These are phyloP conservation scores for Epinephelus moara DNA, from an alignment of 2,113 vertebrate genomes.

Conservation along the genomic window DNA sequence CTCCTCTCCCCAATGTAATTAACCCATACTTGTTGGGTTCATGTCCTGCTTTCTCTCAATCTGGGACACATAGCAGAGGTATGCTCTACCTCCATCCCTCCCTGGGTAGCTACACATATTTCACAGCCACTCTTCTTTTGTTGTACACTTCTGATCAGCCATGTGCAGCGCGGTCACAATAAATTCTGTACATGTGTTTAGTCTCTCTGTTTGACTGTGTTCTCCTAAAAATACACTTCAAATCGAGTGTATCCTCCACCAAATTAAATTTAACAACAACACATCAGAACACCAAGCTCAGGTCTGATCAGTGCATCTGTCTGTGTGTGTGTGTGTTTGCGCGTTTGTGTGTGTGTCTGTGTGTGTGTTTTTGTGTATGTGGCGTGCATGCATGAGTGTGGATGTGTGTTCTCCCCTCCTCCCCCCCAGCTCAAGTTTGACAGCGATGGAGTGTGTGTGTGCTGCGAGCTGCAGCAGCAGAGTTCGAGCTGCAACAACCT, in stretches of 20 bases:
- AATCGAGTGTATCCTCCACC: neutral
- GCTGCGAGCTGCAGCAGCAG: conserved; percentile 95
- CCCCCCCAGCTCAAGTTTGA: conserved; percentile 86
- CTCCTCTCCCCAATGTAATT: conserved; percentile 84
- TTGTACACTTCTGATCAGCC: conserved; percentile 11
- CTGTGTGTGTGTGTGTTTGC: conserved; percentile 21
- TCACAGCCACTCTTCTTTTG: conserved; percentile 43
- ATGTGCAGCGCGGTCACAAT: neutral
- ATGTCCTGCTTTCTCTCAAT: conserved; percentile 81
- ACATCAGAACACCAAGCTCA: conserved; percentile 50
- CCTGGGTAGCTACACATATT: conserved; percentile 43
- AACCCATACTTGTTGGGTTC: conserved; percentile 82
- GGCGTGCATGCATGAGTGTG: conserved; percentile 78
- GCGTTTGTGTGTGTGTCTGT: conserved; percentile 5
- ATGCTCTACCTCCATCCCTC: conserved; percentile 39
- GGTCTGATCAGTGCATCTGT: conserved; percentile 72
- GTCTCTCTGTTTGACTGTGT: neutral
- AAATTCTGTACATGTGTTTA: neutral
- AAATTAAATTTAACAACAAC: conserved; percentile 1
- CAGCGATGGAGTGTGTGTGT: conserved; percentile 97
- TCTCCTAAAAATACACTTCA: conserved; percentile 13
- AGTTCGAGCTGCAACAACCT: conserved; percentile 95
- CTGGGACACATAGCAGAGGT: conserved; percentile 79
- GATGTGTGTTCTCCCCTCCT: conserved; percentile 73
- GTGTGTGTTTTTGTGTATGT: conserved; percentile 50